Evolutionary conservation across 2,113 vertebrate genomes (phyloP).

Genomic region (Onychostruthus taczanowskii): DNA sequence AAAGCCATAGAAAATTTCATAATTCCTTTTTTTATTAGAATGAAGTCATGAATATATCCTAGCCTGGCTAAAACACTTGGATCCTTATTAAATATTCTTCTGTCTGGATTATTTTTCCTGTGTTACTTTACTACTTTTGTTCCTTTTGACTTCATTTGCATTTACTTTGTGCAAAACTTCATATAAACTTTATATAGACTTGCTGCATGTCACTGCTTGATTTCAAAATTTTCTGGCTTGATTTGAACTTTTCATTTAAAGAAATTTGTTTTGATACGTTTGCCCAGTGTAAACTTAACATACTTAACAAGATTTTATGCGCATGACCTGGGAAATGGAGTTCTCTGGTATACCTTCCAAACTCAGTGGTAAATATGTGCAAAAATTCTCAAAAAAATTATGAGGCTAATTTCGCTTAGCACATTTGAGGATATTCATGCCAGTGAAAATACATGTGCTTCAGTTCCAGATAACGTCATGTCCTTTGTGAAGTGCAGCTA

Average conservation of each 20-base stretch:
- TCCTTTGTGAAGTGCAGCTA: background rate
- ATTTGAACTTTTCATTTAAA: background rate
- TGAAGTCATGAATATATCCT: background rate
- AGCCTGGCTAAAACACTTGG: background rate
- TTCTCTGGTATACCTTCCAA: background rate
- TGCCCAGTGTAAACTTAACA: background rate
- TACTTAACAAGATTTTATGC: background rate
- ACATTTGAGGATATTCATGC: background rate
- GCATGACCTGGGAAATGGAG: background rate
- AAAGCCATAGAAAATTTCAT: background rate
- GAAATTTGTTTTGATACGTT: background rate
- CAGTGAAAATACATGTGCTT: background rate
- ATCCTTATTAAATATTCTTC: constrained; percentile 6
- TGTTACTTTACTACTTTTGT: background rate
- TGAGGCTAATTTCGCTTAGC: background rate
- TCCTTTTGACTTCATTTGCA: background rate
- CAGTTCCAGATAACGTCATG: background rate
- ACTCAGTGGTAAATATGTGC: background rate
- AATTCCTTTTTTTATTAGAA: constrained; percentile 22
- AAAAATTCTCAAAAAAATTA: background rate
- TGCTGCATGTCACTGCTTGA: background rate
- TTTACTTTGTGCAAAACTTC: background rate
- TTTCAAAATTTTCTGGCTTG: background rate
- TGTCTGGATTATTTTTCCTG: background rate
- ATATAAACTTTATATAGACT: background rate